Evolutionary conservation across 2,888 invertebrate genomes (phyloP), one percentile per base, ranked within the genome.

Genomic region (Branchinecta sandiegonensis): DNA sequence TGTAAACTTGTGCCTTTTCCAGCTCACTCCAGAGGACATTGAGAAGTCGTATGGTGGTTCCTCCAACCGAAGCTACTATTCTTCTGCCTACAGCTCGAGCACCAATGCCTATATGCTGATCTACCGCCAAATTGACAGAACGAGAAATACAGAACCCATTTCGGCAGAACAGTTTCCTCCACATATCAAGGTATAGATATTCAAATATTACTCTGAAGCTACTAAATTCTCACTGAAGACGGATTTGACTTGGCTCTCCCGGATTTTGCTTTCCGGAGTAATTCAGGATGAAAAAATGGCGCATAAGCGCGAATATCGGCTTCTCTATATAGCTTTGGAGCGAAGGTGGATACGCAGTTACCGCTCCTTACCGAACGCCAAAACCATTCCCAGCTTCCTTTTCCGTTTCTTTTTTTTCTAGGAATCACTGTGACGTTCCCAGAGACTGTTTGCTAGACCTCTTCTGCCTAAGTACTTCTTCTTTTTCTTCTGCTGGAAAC

Each of bases 101-200:
- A 89, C 90, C 65, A 91, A 90, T 77, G 92, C 91, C 0, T 92
- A 92, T 75, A 92, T 92, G 91, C 80, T 93, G 69, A 90, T 92
- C 88, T 93, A 92, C 76, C 80, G 92, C 66, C 87, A 69, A 77
- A 84, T 86, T 65, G 86, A 87, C 77, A 78, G 81, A 66, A 79
- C 81, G 66, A 78, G 83, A 46, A 88, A 88, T 75, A 80, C 81
- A 70, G 77, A 80, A n/a, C 84, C 84, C 2, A 85, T 87, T 75
- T 81, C 82, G 65, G 79, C 80, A 0, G 82, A 83, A n/a, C 83
- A 87, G 48, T 87, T 92, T 74, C 91, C 92, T 0, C 80, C 81
- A 56, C 89, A 90, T 76, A 85, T 92, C 67, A 82, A 81, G 70
- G 74, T 74, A 48, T 65, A 65, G 13, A 56, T 48, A 47, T 12